phyloP scores from a whole-genome alignment of 1,140 invertebrate genomes.

The Agrypnia vestita region DNA sequence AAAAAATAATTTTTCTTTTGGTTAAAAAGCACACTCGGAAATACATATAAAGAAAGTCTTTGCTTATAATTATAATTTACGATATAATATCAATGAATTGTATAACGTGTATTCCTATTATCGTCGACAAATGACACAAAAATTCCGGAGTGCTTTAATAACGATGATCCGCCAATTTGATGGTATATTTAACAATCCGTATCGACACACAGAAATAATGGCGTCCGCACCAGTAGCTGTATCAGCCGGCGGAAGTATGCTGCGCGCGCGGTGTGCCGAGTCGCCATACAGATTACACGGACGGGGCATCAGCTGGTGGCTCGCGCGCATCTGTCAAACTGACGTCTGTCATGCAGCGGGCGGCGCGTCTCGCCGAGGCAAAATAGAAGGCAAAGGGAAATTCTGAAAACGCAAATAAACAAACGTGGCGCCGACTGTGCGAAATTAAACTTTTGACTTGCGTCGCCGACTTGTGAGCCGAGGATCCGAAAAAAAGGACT shows the following conservation, averaged over 20 bases:
- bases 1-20: too few relatives aligned
- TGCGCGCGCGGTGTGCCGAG: neutral
- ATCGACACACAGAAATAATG: neutral
- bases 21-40: too few relatives aligned
- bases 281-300: neutral
- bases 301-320: slow-evolving; percentile 8
- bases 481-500: too few relatives aligned
- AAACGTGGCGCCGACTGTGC: neutral
- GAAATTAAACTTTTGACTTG: neutral
- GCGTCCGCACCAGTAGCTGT: neutral
- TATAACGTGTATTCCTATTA: too few relatives aligned
- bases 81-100: too few relatives aligned
- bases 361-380: neutral
- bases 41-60: too few relatives aligned
- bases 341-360: slow-evolving; percentile 12
- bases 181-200: slow-evolving; percentile 12
- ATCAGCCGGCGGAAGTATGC: too few relatives aligned
- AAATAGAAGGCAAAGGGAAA: slow-evolving; percentile 4
- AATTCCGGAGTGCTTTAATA: too few relatives aligned
- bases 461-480: too few relatives aligned
- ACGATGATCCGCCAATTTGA: slow-evolving; percentile 5
- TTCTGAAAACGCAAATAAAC: slow-evolving; percentile 10
- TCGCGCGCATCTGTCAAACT: slow-evolving; percentile 9
- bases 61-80: too few relatives aligned
- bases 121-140: too few relatives aligned